phyloP scores from a whole-genome alignment of 2,888 invertebrate species.

The Luperina testacea region DNA sequence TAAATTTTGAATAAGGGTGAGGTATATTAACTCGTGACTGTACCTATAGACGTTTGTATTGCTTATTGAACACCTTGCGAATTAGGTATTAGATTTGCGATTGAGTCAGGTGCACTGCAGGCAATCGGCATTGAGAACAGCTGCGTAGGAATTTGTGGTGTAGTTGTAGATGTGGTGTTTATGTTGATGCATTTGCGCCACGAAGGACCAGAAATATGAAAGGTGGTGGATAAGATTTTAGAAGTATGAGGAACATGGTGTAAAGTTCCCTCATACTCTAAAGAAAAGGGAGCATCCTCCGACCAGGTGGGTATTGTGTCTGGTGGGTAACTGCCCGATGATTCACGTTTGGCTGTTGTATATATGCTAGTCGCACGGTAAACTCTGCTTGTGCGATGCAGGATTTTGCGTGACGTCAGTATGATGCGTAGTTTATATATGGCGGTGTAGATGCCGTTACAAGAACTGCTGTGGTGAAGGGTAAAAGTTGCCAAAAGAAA shows the following conservation, averaged over 20 bases:
- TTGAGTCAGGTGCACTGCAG: constrained; percentile 49
- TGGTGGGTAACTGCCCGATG: background rate
- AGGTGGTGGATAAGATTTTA: background rate
- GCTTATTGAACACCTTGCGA: constrained; percentile 38
- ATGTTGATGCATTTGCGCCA: background rate
- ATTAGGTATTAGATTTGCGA: constrained; percentile 49
- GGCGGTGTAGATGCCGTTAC: background rate
- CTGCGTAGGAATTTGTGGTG: constrained; percentile 9
- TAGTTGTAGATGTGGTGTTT: background rate
- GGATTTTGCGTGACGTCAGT: background rate
- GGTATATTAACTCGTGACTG: background rate
- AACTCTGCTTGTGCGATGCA: background rate
- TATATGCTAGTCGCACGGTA: background rate
- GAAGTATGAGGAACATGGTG: background rate
- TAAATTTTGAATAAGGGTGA: background rate
- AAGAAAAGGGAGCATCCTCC: background rate
- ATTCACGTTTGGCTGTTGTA: background rate
- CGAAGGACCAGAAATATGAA: background rate
- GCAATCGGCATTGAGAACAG: constrained; percentile 4
- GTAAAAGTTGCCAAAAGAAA: background rate
- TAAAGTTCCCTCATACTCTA: background rate
- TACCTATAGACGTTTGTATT: constrained; percentile 19
- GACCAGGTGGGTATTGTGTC: background rate
- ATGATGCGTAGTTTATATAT: background rate
- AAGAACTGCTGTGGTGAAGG: background rate